These are phyloP conservation scores for Callimorpha dominula DNA, from an alignment of 2,888 invertebrate species.

Conservation along the genomic window DNA sequence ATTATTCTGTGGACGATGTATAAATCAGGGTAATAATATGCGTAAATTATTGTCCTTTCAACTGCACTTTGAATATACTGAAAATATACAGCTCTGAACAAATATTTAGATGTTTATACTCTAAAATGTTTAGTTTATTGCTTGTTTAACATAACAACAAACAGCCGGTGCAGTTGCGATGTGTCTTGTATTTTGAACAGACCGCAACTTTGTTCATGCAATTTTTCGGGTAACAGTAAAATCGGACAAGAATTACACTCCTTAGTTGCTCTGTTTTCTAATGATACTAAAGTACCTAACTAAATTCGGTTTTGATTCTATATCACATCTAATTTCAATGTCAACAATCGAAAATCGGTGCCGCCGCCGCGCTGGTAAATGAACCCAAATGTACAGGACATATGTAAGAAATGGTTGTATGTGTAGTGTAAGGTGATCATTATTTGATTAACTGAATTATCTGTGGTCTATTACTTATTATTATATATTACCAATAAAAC, in stretches of 20 bases:
- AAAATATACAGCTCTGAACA: slow-evolving; percentile 29
- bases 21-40: slow-evolving; percentile 30
- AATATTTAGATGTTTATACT: slow-evolving; percentile 2
- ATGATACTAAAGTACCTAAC: too few species aligned
- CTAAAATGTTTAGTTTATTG: slow-evolving; percentile 19
- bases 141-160: slow-evolving; percentile 23
- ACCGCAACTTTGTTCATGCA: background rate
- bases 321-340: too few species aligned
- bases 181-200: background rate
- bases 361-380: too few species aligned
- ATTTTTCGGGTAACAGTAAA: background rate
- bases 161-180: slow-evolving; percentile 17
- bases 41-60: slow-evolving; percentile 35
- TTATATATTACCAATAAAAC: too few species aligned
- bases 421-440: too few species aligned
- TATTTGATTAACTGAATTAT: too few species aligned
- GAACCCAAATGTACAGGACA: too few species aligned
- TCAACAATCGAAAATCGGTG: too few species aligned
- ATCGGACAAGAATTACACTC: background rate
- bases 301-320: too few species aligned
- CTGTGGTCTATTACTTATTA: too few species aligned
- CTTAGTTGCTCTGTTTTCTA: too few species aligned
- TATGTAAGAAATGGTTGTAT: too few species aligned
- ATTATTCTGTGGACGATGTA: slow-evolving; percentile 16
- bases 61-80: slow-evolving; percentile 29